These are phyloP conservation scores for Timema cristinae DNA, from an alignment of 2,888 invertebrate species.

Conservation along the genomic window DNA sequence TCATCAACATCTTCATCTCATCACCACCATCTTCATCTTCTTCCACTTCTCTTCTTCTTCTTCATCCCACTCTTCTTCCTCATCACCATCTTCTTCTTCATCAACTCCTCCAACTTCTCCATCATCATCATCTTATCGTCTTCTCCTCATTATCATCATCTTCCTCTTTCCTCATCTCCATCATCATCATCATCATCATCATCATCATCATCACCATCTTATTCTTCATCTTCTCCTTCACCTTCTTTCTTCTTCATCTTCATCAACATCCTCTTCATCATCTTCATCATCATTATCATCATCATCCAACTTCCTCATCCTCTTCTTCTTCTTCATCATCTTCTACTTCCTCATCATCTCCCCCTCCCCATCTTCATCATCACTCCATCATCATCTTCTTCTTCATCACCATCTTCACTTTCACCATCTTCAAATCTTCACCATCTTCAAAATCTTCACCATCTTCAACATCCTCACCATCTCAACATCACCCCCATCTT, in stretches of 20 bases:
- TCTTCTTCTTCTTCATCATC: slow-evolving; percentile 7
- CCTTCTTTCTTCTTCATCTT: slow-evolving; percentile 9
- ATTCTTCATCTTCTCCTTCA: neutral
- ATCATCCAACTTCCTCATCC: too few relatives aligned
- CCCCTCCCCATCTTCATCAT: neutral
- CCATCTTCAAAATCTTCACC: slow-evolving; percentile 16
- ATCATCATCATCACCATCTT: neutral
- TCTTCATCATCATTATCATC: slow-evolving; percentile 8
- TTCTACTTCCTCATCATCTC: neutral
- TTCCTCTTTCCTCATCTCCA: neutral
- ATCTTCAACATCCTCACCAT: neutral
- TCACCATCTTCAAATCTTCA: neutral
- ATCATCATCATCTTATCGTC: slow-evolving; percentile 1
- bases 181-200: neutral
- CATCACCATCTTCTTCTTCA: slow-evolving; percentile 14
- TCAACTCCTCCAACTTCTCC: slow-evolving; percentile 10
- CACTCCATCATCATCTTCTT: slow-evolving; percentile 14
- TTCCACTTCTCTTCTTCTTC: slow-evolving; percentile 15
- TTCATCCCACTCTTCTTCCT: slow-evolving; percentile 16
- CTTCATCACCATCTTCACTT: slow-evolving; percentile 19
- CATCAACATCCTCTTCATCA: slow-evolving; percentile 17
- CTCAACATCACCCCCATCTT: slow-evolving; percentile 16
- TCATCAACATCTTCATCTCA: slow-evolving; percentile 12
- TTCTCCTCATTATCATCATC: neutral
- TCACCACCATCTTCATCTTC: slow-evolving; percentile 21